Base-by-base conservation (phyloP, 2,888 invertebrate genomes). In the Gortyna flavago region DNA sequence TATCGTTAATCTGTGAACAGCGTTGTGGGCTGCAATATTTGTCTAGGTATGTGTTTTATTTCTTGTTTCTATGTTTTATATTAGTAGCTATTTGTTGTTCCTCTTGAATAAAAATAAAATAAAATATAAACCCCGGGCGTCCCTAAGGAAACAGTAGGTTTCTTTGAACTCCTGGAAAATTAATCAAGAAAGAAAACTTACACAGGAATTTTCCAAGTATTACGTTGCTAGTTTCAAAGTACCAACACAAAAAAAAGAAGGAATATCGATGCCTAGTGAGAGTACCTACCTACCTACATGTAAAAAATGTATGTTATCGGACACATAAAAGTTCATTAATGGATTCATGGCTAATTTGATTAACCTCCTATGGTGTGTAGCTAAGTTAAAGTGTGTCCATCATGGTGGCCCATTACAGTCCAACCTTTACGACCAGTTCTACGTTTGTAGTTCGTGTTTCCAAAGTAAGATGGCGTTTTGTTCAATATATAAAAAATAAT, bases 381-480 rank as follows among this genome's bases (percentile, higher is more conserved):
- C 9, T 29, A 29, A 25, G 18, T 41, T 21, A 13, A 79, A 29
- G 29, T 61, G 44, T 29, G 44, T 38, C 66, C 54, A 75, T 59
- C 2, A 48, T 32, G 32, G 64, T 32, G 32, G 64, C n/a, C 73
- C 54, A 62, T 69, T 68, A 57, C 18, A n/a, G 32, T 9, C 57
- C 57, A 81, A 5, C 1, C 21, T 18, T 72, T 29, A 72, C 29
- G 35, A 72, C 41, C 75, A 74, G 25, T 81, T 35, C 0, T 9
- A 48, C 38, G 57, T 3, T 0, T 21, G 54, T 81, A 81, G 64
- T 80, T 59, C 57, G 0, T 2, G 25, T 5, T 18, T 18, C 41
- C 4, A 51, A 65, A 41, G 29, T 16, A 5, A 80, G 80, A 80
- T 80, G 82, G 80, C 80, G 79, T 18, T 29, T 6, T 6, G 21